Evolutionary conservation across 2,113 vertebrate genomes (phyloP).

Genomic region (Lynx canadensis): DNA sequence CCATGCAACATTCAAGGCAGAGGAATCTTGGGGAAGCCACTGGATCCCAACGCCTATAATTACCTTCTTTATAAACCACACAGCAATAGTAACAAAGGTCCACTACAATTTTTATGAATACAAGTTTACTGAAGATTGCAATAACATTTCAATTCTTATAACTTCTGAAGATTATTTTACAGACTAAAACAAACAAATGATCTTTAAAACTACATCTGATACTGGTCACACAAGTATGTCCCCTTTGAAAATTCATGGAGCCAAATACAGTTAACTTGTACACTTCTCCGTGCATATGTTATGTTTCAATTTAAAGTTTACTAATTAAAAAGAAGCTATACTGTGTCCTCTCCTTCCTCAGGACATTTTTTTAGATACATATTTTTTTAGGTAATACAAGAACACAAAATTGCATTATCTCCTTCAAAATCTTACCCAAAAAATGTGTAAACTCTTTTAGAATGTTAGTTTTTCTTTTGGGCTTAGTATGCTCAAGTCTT

Average conservation of each 20-base stretch:
- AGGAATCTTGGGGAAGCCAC: background rate
- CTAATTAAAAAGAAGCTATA: background rate
- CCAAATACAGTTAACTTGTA: background rate
- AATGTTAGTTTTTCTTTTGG: background rate
- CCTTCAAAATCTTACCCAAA: background rate
- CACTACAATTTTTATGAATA: background rate
- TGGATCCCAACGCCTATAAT: background rate
- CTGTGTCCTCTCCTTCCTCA: background rate
- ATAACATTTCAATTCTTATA: slow-evolving; percentile 33
- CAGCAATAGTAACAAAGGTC: background rate
- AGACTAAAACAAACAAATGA: slow-evolving; percentile 14
- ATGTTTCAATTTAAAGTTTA: slow-evolving; percentile 29
- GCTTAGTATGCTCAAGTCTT: background rate
- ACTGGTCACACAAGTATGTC: background rate
- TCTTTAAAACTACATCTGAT: background rate
- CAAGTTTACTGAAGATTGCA: background rate
- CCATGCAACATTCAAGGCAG: background rate
- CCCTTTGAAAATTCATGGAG: background rate
- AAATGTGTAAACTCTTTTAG: background rate
- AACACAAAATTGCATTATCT: background rate
- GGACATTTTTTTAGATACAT: background rate
- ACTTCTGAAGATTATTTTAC: background rate
- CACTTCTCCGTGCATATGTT: background rate
- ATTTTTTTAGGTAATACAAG: background rate
- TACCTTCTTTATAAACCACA: background rate